Evolutionary conservation across 1,140 invertebrate species (phyloP), one percentile per base, ranked within the genome.

Genomic region (Pygmarrhopalites habei): DNA sequence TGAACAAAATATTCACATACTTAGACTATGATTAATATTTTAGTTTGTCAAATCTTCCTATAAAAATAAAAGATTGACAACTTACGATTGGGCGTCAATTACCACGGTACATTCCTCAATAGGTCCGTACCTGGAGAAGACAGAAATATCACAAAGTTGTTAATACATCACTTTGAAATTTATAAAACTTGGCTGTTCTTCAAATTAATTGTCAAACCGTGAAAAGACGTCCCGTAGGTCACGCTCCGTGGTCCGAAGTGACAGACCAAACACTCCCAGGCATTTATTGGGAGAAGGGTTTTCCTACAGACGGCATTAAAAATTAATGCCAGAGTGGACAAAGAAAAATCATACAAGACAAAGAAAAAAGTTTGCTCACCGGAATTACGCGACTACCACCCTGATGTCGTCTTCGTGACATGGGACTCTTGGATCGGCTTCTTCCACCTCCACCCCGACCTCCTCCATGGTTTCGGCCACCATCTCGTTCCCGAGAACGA

Each of bases 51-150:
- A n/a, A n/a, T n/a, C n/a, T n/a, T n/a, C n/a, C n/a, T n/a, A n/a
- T n/a, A n/a, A n/a, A n/a, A n/a, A n/a, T n/a, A n/a, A n/a, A n/a
- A n/a, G n/a, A n/a, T n/a, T n/a, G n/a, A n/a, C n/a, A n/a, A n/a
- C n/a, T n/a, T n/a, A n/a, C n/a, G 93, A 92, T 85, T 95, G 92
- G 46, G 91, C 91, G 79, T 97, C 94, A 74, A 94, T 91, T 30
- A 97, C 92, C 70, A 97, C 86, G 78, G 95, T 88, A n/a, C 95
- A 89, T 74, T 91, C 86, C 73, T 95, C 90, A 35, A 97, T 85
- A 0, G 85, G 85, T 3, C 95, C 95, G 78, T 88, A 97, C 75
- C 94, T 92, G 35, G 84, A 85, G 75, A 98, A 97, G 51, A 96
- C 89, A 67, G n/a, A n/a, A n/a, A n/a, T n/a, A n/a, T n/a, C n/a